These are phyloP conservation scores for Drosophila rellima DNA, from an alignment of 2,888 invertebrate genomes.

Conservation along the genomic window DNA sequence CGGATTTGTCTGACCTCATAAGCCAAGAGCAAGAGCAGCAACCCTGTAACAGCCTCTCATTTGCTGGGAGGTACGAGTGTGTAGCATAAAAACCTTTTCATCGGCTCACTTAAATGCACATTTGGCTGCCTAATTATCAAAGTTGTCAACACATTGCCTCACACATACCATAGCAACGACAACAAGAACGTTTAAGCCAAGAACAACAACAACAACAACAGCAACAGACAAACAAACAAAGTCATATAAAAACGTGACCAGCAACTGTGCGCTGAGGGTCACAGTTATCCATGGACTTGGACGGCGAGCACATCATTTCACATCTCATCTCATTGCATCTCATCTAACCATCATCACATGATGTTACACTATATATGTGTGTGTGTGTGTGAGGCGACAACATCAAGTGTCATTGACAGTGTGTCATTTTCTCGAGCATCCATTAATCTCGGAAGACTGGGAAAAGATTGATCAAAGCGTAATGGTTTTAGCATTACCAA, in stretches of 20 bases:
- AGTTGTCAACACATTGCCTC: constrained; percentile 63
- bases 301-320: constrained; percentile 28
- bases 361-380: constrained; percentile 18
- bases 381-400: constrained; percentile 22
- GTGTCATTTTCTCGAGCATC: constrained; percentile 76
- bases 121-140: constrained; percentile 71
- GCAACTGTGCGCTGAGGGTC: constrained; percentile 36
- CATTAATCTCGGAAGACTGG: constrained; percentile 66
- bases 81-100: constrained; percentile 35
- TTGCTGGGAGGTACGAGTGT: constrained; percentile 12
- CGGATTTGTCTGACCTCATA: constrained; percentile 2
- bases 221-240: constrained; percentile 34
- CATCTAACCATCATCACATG: constrained; percentile 38
- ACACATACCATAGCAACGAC: constrained; percentile 26
- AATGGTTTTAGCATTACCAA: constrained; percentile 8
- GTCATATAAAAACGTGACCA: constrained; percentile 70
- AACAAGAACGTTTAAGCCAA: constrained; percentile 10
- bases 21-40: constrained; percentile 5
- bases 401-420: constrained; percentile 71
- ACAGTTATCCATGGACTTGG: constrained; percentile 7
- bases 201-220: constrained; percentile 23
- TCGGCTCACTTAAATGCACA: constrained; percentile 60
- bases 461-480: constrained; percentile 51
- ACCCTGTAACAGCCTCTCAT: constrained; percentile 13
- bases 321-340: constrained; percentile 45